phyloP scores from a whole-genome alignment of 2,888 invertebrate species.

The Heliconius cydno region DNA sequence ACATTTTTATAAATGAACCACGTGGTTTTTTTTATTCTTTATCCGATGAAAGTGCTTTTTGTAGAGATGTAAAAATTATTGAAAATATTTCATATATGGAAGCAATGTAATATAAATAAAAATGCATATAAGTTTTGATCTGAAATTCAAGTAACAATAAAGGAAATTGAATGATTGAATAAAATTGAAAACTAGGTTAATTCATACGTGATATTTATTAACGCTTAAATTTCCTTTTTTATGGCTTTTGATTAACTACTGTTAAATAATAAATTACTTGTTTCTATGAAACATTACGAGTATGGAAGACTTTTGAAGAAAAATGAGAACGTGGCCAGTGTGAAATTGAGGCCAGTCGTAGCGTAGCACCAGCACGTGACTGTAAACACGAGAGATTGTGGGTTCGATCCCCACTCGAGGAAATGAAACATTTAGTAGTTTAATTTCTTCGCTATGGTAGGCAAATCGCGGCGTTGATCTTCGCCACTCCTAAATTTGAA shows the following conservation, averaged over 20 bases:
- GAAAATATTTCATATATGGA: background rate
- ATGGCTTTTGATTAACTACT: background rate
- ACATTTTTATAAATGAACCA: conserved; percentile 30
- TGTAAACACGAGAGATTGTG: too few relatives aligned
- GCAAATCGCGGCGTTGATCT: too few relatives aligned
- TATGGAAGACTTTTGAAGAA: background rate
- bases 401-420: too few relatives aligned
- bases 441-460: too few relatives aligned
- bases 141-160: background rate
- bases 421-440: too few relatives aligned
- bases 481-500: too few relatives aligned
- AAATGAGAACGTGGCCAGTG: background rate
- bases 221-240: background rate
- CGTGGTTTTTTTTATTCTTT: conserved; percentile 17
- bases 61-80: conserved; percentile 4
- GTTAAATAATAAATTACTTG: background rate
- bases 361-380: too few relatives aligned
- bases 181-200: background rate
- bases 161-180: background rate
- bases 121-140: background rate
- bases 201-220: background rate
- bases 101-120: conserved; percentile 3
- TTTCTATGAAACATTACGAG: background rate
- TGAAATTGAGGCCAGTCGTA: too few relatives aligned
- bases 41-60: conserved; percentile 9